Conservation (phyloP, 2,113 vertebrate species). For the Anarhynchus alexandrinus region DNA sequence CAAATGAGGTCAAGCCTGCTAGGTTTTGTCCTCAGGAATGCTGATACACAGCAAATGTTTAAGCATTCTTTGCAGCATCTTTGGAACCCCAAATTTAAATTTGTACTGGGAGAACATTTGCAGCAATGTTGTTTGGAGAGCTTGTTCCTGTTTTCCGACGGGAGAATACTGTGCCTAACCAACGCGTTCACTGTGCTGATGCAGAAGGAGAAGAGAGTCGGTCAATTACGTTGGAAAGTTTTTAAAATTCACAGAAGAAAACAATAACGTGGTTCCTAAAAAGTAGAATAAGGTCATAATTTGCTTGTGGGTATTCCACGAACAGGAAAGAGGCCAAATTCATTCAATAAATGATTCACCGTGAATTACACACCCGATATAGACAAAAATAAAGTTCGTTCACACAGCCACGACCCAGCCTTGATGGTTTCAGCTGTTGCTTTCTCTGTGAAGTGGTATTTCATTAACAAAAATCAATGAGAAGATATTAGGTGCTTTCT, state of each 20-base stretch:
- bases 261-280: background rate
- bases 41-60: too few species aligned
- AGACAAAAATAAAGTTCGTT: conserved; percentile 20
- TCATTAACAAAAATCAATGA: conserved; percentile 40
- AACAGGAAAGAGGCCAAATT: background rate
- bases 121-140: too few species aligned
- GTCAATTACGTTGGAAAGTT: background rate
- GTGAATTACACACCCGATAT: background rate
- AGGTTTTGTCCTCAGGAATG: too few species aligned
- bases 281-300: background rate
- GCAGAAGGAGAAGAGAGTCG: background rate
- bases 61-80: too few species aligned
- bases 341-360: background rate
- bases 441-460: conserved; percentile 7
- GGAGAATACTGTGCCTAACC: too few species aligned
- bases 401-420: background rate
- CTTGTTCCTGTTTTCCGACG: too few species aligned
- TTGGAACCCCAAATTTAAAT: too few species aligned
- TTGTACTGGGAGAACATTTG: too few species aligned
- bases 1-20: too few species aligned
- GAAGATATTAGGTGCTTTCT: conserved; percentile 2
- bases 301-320: background rate
- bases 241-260: background rate
- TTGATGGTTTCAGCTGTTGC: background rate
- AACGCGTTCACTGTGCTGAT: background rate